Evolutionary conservation across 2,113 vertebrate species (phyloP).

Genomic region (Bostrychus sinensis): DNA sequence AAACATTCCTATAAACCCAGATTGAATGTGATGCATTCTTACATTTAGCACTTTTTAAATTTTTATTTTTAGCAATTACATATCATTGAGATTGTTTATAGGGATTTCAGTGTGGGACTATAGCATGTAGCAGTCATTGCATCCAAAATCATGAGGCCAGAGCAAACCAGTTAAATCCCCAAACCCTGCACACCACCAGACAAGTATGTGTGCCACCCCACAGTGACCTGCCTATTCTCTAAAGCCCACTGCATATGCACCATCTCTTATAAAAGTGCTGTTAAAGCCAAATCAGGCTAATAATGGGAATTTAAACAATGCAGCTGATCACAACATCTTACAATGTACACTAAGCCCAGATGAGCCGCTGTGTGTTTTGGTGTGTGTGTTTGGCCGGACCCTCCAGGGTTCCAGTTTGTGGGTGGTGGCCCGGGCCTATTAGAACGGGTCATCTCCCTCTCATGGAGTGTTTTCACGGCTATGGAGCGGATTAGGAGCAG

Average conservation of each 20-base stretch:
- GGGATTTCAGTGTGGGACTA: too few species aligned
- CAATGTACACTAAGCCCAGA: not conserved
- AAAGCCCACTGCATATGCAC: not conserved
- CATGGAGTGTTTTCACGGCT: conserved; percentile 78
- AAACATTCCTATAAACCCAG: too few species aligned
- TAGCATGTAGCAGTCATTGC: not conserved
- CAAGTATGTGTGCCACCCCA: not conserved
- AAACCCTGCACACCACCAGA: not conserved
- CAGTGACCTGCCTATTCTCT: not conserved
- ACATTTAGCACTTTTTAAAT: too few species aligned
- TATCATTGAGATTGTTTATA: too few species aligned
- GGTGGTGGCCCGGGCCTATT: conserved; percentile 68
- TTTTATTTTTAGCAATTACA: too few species aligned
- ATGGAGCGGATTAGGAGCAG: conserved; percentile 71
- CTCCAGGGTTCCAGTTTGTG: conserved; percentile 58
- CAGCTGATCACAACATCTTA: conserved; percentile 4
- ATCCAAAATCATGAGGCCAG: not conserved
- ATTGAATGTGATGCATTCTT: too few species aligned
- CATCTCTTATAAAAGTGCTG: conserved; percentile 6
- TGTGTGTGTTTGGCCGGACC: conserved; percentile 45
- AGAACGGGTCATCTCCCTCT: conserved; percentile 73
- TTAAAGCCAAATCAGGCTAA: conserved; percentile 13
- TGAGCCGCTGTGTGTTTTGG: conserved; percentile 17
- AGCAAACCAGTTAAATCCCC: not conserved
- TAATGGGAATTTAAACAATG: conserved; percentile 21